phyloP scores from a whole-genome alignment of 2,888 invertebrate genomes.

The Pachycephus smyrnensis region DNA sequence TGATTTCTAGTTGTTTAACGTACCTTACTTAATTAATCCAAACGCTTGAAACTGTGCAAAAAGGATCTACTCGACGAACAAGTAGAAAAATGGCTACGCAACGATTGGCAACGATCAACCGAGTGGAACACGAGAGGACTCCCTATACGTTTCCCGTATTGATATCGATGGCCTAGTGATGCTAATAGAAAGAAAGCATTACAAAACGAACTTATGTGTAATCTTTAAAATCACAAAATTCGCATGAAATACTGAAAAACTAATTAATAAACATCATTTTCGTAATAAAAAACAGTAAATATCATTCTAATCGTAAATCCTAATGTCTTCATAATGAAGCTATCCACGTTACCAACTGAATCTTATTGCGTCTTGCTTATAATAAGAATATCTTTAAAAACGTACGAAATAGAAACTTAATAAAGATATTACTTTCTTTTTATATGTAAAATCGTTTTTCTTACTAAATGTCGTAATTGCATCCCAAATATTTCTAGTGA shows the following conservation, averaged over 20 bases:
- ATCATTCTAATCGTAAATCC: neutral
- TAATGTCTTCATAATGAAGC: neutral
- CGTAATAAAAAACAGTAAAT: neutral
- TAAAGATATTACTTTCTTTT: neutral
- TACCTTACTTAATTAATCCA: neutral
- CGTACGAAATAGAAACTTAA: neutral
- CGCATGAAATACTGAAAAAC: neutral
- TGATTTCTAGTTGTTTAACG: neutral
- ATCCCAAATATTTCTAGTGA: neutral
- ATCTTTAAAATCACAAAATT: neutral
- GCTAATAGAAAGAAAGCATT: neutral
- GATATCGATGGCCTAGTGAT: neutral
- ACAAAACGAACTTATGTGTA: neutral
- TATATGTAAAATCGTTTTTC: neutral
- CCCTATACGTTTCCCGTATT: neutral
- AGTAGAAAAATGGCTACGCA: neutral
- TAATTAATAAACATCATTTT: neutral
- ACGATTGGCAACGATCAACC: neutral
- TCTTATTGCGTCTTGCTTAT: neutral
- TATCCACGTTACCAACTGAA: neutral
- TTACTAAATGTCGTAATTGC: neutral
- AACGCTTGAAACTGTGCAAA: neutral
- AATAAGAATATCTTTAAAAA: neutral
- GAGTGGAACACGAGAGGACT: neutral
- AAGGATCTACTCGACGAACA: neutral